These are phyloP conservation scores for Stegostoma tigrinum DNA, from an alignment of 2,113 vertebrate genomes.

Conservation along the genomic window DNA sequence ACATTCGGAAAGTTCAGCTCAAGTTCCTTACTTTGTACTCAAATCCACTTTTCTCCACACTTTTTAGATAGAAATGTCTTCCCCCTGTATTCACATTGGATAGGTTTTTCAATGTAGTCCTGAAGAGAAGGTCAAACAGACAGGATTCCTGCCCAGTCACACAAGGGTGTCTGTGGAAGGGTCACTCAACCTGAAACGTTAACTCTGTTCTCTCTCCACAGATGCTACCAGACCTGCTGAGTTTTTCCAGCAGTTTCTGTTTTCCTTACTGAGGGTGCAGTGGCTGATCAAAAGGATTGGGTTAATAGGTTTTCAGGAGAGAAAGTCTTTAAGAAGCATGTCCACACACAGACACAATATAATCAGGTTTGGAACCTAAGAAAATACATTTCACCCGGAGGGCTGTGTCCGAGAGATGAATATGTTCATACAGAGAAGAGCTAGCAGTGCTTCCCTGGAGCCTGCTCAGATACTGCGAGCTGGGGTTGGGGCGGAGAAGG, in stretches of 20 bases:
- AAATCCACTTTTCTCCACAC: not conserved
- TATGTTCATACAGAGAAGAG: too few relatives aligned
- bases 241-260: too few relatives aligned
- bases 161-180: too few relatives aligned
- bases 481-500: not conserved
- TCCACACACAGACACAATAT: not conserved
- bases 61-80: too few relatives aligned
- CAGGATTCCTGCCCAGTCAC: not conserved
- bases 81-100: not conserved
- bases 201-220: too few relatives aligned
- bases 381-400: not conserved
- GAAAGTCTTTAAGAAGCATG: not conserved
- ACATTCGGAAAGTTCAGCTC: not conserved
- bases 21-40: not conserved
- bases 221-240: too few relatives aligned
- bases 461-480: not conserved
- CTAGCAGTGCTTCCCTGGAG: not conserved
- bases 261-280: not conserved
- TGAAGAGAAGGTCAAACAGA: not conserved
- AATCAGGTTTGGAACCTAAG: not conserved
- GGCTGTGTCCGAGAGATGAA: not conserved
- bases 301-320: not conserved
- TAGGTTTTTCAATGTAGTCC: not conserved
- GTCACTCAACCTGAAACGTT: too few relatives aligned
- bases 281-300: not conserved